Base-by-base conservation (phyloP, 2,113 vertebrate species). In the Morone saxatilis region DNA sequence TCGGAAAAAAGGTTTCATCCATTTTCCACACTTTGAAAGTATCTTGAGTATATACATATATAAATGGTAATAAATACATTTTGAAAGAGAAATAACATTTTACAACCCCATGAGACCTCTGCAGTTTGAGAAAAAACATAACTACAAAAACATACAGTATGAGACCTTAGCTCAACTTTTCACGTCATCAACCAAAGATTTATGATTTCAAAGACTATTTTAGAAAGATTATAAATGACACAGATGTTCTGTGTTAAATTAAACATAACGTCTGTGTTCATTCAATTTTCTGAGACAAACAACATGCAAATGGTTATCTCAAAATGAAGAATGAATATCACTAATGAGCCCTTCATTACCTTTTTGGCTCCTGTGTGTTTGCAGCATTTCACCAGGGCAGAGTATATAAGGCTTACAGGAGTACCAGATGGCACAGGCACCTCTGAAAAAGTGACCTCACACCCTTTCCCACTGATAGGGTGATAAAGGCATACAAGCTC, bases 401-500 rank as follows among this genome's bases (percentile, higher is more conserved):
- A 77, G 56, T 84, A 19, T 70, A 41, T 70, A 41, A 74, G 7
- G 71, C 65, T 69, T 57, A 85, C 78, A 71, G 62, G 67, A 82
- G 76, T 36, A 81, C 71, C 89, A 84, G 83, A 88, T 89, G 90
- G 90, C 82, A 80, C 16, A 78, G 83, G 76, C 69, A 87, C 88
- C 80, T 77, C 86, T 74, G 25, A 79, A 84, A 83, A 50, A 72
- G 67, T 90, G 89, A 93, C 89, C 87, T 89, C 92, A 94, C 80
- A 84, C 82, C 71, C 75, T 85, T 81, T 83, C 69, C 54, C 77
- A 76, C 71, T 86, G 88, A 91, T 89, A 83, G 87, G 84, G 85
- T 89, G 89, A 93, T 94, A 92, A 90, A 90, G 89, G 81, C 73
- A 79, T 71, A 87, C 90, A 91, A 81, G 88, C 80, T 80, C 75